Percentiles rank a stretch among this genome's conserved stretches.
Evolutionary conservation across 2,113 vertebrate species (phyloP).

Genomic region (Haemorhous mexicanus): DNA sequence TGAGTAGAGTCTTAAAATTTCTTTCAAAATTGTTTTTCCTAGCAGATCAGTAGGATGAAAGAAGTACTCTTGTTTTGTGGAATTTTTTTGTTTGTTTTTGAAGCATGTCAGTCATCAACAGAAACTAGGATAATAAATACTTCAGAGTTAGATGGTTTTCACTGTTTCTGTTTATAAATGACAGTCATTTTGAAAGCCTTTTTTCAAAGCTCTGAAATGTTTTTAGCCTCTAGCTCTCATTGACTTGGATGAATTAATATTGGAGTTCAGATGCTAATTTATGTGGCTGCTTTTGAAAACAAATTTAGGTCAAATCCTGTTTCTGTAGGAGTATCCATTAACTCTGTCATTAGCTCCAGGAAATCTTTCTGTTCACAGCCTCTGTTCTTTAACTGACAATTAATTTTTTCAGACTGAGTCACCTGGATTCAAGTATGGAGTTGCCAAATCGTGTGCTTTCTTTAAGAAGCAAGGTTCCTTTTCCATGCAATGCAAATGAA

Average conservation of each 20-base stretch:
- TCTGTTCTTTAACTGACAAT: slow-evolving; percentile 51
- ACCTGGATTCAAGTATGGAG: not conserved
- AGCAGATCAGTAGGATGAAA: not conserved
- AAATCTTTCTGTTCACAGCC: slow-evolving; percentile 17
- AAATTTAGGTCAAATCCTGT: slow-evolving; percentile 41
- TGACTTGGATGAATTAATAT: slow-evolving; percentile 40
- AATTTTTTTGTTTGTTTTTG: not conserved
- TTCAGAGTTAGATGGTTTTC: not conserved
- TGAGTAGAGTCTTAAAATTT: not conserved
- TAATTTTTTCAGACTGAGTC: slow-evolving; percentile 34
- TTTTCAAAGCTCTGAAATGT: not conserved
- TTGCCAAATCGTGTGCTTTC: slow-evolving; percentile 8
- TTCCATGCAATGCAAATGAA: not conserved
- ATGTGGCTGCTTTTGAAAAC: slow-evolving; percentile 28
- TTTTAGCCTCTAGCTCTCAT: slow-evolving; percentile 9
- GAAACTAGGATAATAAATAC: not conserved
- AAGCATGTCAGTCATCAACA: not conserved
- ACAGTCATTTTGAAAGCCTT: not conserved
- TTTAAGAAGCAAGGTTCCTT: not conserved
- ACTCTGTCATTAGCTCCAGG: not conserved
- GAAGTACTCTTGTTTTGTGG: not conserved
- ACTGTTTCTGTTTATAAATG: not conserved
- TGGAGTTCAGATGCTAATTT: slow-evolving; percentile 36
- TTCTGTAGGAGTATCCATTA: slow-evolving; percentile 21
- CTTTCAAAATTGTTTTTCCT: not conserved